Evolutionary conservation across 2,113 vertebrate species (phyloP).

Genomic region (Capricornis sumatraensis): DNA sequence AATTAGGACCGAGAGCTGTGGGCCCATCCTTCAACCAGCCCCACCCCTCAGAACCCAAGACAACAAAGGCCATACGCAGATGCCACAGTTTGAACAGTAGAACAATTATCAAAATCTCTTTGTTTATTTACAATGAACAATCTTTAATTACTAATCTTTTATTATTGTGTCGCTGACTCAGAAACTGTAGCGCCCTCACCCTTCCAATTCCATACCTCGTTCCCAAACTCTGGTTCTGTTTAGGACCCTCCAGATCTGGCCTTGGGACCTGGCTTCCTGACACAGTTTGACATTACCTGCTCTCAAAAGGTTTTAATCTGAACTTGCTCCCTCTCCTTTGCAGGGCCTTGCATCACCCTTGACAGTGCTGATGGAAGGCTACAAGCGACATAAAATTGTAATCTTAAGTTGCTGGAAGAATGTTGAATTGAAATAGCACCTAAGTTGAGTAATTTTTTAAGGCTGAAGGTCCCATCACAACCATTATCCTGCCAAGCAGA

Average conservation of each 20-base stretch:
- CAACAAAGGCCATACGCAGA: background rate
- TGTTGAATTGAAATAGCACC: background rate
- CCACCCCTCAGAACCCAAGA: background rate
- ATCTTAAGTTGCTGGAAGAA: background rate
- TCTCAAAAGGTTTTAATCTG: background rate
- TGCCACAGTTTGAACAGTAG: background rate
- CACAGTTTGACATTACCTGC: background rate
- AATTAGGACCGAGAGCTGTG: background rate
- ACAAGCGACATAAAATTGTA: background rate
- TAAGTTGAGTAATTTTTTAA: background rate
- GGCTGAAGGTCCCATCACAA: background rate
- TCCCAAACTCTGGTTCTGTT: background rate
- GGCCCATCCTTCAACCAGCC: background rate
- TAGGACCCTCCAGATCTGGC: background rate
- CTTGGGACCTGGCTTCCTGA: background rate
- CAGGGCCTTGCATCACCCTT: background rate
- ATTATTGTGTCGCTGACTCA: background rate
- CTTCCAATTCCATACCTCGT: background rate
- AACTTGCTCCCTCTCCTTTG: background rate
- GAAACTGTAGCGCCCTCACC: background rate
- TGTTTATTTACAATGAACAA: background rate
- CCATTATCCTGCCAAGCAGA: background rate
- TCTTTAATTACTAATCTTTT: background rate
- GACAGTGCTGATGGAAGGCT: background rate
- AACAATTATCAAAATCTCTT: background rate